These are phyloP conservation scores for Watsonalla binaria DNA, from an alignment of 2,888 invertebrate genomes.

Conservation along the genomic window DNA sequence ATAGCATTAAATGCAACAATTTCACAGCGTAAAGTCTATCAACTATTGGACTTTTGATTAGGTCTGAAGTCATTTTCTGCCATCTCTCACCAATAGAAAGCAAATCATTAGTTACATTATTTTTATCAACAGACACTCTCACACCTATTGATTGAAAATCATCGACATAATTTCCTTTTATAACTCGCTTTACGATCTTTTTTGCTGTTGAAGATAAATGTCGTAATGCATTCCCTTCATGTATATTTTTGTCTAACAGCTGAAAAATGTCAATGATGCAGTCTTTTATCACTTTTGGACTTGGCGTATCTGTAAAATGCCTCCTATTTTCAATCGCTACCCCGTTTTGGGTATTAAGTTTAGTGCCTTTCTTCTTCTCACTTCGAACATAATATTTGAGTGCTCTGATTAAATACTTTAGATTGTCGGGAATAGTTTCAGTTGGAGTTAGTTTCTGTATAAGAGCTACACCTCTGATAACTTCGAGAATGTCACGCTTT, in stretches of 20 bases:
- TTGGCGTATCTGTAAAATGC: slow-evolving; percentile 3
- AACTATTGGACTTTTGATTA: slow-evolving; percentile 24
- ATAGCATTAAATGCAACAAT: slow-evolving; percentile 39
- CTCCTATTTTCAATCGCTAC: slow-evolving; percentile 8
- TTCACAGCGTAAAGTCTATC: slow-evolving; percentile 43
- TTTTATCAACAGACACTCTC: slow-evolving; percentile 26
- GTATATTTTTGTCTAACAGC: slow-evolving; percentile 33
- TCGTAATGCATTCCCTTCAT: slow-evolving; percentile 25
- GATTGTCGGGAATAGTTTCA: slow-evolving; percentile 29
- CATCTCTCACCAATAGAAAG: slow-evolving; percentile 38
- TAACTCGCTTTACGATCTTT: slow-evolving; percentile 40
- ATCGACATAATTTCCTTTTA: slow-evolving; percentile 31
- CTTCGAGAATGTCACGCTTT: slow-evolving; percentile 49
- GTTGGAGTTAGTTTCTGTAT: slow-evolving; percentile 32
- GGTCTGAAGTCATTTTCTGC: slow-evolving; percentile 26
- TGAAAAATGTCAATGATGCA: slow-evolving; percentile 36
- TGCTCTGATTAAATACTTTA: slow-evolving; percentile 35
- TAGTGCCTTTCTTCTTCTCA: slow-evolving; percentile 9
- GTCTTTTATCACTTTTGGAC: slow-evolving; percentile 15
- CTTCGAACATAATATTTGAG: slow-evolving; percentile 44
- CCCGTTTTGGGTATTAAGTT: neutral
- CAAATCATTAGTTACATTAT: slow-evolving; percentile 39
- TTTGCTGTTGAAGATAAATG: slow-evolving; percentile 29
- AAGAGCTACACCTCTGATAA: slow-evolving; percentile 37
- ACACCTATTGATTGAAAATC: slow-evolving; percentile 22